Conservation (phyloP, 2,113 vertebrate species). For the Thymallus thymallus region DNA sequence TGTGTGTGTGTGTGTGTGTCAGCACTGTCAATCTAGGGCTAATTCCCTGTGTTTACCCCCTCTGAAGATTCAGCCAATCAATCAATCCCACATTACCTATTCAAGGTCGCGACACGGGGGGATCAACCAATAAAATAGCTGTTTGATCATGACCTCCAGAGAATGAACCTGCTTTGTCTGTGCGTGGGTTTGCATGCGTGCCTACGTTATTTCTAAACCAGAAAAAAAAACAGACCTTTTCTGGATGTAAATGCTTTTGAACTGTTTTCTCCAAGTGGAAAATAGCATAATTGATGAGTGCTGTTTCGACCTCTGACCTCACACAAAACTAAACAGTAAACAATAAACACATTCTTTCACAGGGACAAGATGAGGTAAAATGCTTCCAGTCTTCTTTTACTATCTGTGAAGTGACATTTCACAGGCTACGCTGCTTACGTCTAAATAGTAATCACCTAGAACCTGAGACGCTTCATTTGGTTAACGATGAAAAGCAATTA, state of each 20-base stretch:
- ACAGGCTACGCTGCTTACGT: slow-evolving; percentile 54
- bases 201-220: background rate
- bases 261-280: slow-evolving; percentile 5
- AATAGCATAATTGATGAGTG: background rate
- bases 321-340: background rate
- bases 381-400: slow-evolving; percentile 1
- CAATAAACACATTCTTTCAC: slow-evolving; percentile 15
- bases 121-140: slow-evolving; percentile 50
- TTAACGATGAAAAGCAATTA: slow-evolving; percentile 67
- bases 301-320: slow-evolving; percentile 28
- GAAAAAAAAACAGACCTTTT: slow-evolving; percentile 4
- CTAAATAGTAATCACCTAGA: slow-evolving; percentile 67
- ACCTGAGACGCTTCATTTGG: slow-evolving; percentile 68
- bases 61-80: slow-evolving; percentile 51
- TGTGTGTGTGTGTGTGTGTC: background rate
- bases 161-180: slow-evolving; percentile 10
- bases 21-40: slow-evolving; percentile 16
- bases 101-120: slow-evolving; percentile 54
- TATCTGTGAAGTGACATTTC: slow-evolving; percentile 59
- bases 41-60: slow-evolving; percentile 34
- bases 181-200: background rate
- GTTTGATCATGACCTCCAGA: slow-evolving; percentile 58
- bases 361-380: slow-evolving; percentile 27
- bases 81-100: slow-evolving; percentile 50
- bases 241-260: slow-evolving; percentile 52